phyloP scores from a whole-genome alignment of 2,113 vertebrate species.

The Nerophis ophidion region DNA sequence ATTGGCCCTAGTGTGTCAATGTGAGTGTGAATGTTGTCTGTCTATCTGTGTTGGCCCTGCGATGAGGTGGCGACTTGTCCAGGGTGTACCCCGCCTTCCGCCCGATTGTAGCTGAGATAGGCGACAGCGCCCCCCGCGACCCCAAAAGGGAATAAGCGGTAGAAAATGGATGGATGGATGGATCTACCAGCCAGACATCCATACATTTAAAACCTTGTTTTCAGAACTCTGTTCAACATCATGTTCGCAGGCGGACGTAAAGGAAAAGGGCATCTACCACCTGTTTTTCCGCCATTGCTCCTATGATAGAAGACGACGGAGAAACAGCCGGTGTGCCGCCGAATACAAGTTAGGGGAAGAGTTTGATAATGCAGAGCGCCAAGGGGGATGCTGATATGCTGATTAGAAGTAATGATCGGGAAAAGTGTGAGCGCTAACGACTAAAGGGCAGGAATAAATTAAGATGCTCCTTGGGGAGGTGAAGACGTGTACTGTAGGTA shows the following conservation, averaged over 20 bases:
- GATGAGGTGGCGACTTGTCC: too few species aligned
- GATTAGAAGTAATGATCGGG: constrained; percentile 24
- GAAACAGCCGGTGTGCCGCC: constrained; percentile 8
- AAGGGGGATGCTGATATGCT: constrained; percentile 6
- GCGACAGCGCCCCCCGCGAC: too few species aligned
- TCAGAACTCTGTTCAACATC: background rate
- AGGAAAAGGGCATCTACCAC: background rate
- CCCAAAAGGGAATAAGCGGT: too few species aligned
- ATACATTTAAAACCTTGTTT: background rate
- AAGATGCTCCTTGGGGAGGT: constrained; percentile 5
- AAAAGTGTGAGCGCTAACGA: constrained; percentile 15
- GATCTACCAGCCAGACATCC: background rate
- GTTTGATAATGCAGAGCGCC: constrained; percentile 9
- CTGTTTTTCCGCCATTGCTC: constrained; percentile 1
- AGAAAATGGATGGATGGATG: too few species aligned
- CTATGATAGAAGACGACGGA: constrained; percentile 8
- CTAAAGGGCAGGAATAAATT: constrained; percentile 6
- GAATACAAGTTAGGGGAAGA: constrained; percentile 5
- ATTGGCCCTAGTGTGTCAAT: too few species aligned
- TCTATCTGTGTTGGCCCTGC: too few species aligned
- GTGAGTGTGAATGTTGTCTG: too few species aligned
- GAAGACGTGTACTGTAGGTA: background rate
- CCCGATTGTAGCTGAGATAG: too few species aligned
- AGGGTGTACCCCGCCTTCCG: too few species aligned
- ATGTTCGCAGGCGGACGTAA: background rate